These are phyloP conservation scores for Larimichthys crocea DNA, from an alignment of 2,113 vertebrate species.

Conservation along the genomic window DNA sequence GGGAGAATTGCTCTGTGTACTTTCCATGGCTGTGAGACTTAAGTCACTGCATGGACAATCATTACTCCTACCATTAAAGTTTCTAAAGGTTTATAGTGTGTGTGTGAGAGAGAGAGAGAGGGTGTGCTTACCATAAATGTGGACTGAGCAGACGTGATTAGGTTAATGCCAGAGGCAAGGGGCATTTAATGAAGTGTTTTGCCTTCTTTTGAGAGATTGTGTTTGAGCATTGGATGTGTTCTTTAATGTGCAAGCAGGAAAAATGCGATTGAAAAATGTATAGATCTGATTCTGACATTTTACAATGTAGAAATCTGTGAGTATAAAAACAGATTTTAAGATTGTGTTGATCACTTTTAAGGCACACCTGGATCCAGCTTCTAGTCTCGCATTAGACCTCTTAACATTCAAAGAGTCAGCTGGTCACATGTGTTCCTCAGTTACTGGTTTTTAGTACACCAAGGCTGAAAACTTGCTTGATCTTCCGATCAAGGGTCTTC, in stretches of 20 bases:
- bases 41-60: background rate
- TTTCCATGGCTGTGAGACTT: background rate
- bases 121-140: conserved; percentile 2
- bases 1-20: too few relatives aligned
- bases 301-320: background rate
- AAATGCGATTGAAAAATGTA: background rate
- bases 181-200: conserved; percentile 32
- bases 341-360: background rate
- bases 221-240: background rate
- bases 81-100: background rate
- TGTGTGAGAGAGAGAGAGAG: background rate
- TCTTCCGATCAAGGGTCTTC: conserved; percentile 29
- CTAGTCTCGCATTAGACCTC: background rate
- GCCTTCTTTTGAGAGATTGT: conserved; percentile 7
- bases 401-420: background rate
- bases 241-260: background rate
- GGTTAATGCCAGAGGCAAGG: conserved; percentile 8
- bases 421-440: accelerated
- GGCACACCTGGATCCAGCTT: background rate
- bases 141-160: conserved; percentile 34
- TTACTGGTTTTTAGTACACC: background rate
- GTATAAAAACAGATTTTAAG: background rate
- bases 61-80: conserved; percentile 12
- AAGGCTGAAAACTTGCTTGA: conserved; percentile 22
- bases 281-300: background rate